phyloP scores from a whole-genome alignment of 2,888 invertebrate species.

The Luffia ferchaultella region DNA sequence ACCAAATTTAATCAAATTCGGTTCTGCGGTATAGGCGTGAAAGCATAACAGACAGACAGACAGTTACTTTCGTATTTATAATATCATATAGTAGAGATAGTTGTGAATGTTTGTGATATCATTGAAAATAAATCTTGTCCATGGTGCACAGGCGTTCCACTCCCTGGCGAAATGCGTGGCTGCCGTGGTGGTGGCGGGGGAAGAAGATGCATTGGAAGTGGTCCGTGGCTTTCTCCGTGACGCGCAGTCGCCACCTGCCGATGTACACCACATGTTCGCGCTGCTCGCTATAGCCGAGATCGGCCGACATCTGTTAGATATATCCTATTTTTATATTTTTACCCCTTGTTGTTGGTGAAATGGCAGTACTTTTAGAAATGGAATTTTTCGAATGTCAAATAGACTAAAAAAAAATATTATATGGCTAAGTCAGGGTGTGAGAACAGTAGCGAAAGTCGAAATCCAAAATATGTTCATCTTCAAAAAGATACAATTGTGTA shows the following conservation, averaged over 20 bases:
- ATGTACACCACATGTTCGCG: conserved; percentile 91
- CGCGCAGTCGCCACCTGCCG: conserved; percentile 73
- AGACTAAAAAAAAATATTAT: too few relatives aligned
- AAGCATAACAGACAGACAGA: not conserved
- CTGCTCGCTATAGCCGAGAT: conserved; percentile 96
- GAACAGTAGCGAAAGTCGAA: too few relatives aligned
- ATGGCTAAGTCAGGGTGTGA: too few relatives aligned
- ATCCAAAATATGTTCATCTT: too few relatives aligned
- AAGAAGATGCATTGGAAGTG: conserved; percentile 69
- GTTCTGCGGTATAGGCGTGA: too few relatives aligned
- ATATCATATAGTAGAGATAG: not conserved
- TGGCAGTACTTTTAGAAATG: too few relatives aligned
- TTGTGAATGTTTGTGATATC: not conserved
- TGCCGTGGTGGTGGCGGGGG: conserved; percentile 86
- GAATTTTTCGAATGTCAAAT: too few relatives aligned
- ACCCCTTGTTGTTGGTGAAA: too few relatives aligned
- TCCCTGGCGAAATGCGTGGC: conserved; percentile 97
- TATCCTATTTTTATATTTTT: not conserved
- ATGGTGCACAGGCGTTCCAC: conserved; percentile 78
- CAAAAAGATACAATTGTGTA: too few relatives aligned
- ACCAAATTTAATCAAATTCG: too few relatives aligned
- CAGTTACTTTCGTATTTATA: not conserved
- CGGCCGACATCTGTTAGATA: conserved; percentile 87
- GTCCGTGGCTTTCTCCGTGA: conserved; percentile 70
- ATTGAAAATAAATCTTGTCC: not conserved